These are phyloP conservation scores for Strix aluco DNA, from an alignment of 2,113 vertebrate species.

Conservation along the genomic window DNA sequence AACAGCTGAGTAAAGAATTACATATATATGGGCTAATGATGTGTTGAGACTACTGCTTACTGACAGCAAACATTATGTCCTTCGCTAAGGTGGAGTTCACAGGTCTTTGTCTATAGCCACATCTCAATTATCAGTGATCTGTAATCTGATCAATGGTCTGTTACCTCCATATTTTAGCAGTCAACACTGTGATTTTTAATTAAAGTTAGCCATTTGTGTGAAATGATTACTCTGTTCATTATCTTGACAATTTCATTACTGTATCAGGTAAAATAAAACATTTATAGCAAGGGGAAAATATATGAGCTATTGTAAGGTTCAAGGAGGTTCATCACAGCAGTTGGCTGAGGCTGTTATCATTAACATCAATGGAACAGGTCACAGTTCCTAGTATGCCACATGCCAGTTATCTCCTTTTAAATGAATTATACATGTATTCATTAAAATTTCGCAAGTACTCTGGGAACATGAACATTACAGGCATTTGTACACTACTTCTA, in stretches of 20 bases:
- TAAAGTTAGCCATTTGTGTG: conserved; percentile 67
- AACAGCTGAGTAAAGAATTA: conserved; percentile 29
- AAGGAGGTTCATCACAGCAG: conserved; percentile 35
- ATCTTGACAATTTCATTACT: conserved; percentile 74
- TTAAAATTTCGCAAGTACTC: conserved; percentile 20
- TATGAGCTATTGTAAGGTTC: conserved; percentile 54
- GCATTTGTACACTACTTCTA: neutral
- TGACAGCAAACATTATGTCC: conserved; percentile 16
- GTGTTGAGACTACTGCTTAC: conserved; percentile 34
- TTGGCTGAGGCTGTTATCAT: conserved; percentile 47
- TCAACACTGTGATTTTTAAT: conserved; percentile 67
- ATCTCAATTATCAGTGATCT: conserved; percentile 42
- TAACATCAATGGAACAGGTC: conserved; percentile 58
- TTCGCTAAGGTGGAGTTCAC: neutral
- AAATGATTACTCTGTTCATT: conserved; percentile 70
- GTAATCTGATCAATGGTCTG: conserved; percentile 51
- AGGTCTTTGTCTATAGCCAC: conserved; percentile 2
- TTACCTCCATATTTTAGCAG: conserved; percentile 53
- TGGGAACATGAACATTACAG: neutral
- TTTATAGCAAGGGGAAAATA: conserved; percentile 60
- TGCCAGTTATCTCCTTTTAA: conserved; percentile 26
- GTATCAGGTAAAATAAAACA: conserved; percentile 69
- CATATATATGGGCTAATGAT: conserved; percentile 41
- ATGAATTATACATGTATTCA: conserved; percentile 45
- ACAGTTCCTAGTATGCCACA: conserved; percentile 8